Base-by-base conservation (phyloP, 2,888 invertebrate genomes). In the Metopia argyrocephala region DNA sequence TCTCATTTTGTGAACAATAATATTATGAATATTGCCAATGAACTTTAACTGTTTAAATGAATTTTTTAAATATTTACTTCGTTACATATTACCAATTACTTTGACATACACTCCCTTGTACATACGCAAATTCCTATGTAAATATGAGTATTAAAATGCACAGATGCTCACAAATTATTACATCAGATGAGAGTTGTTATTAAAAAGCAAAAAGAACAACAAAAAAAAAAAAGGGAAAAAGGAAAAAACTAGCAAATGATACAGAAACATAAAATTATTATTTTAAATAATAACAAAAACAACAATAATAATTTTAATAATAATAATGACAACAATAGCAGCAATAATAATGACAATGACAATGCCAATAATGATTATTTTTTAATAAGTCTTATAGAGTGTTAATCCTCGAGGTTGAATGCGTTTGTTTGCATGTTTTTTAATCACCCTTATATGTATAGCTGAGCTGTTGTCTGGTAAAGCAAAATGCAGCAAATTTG, bases 31-130 rank as follows among this genome's bases (percentile, higher is more conserved):
- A 38, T 38, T 12, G 4, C 18, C 23, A 65, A 31, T 65, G 28
- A 74, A 56, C 52, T 62, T 64, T 65, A 74, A 48, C 28, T 56
- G 62, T 52, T 56, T 46, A 64, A 38, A 56, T 73, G 20, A 73
- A 73, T 64, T 73, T 56, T 64, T 64, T 73, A 46, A 56, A 56
- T 56, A 56, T 56, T 46, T 54, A 56, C 9, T 15, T 9, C 31
- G 46, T 6, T 69, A 23, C 27, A 69, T 46, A 25, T 45, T 54
- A 38, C 15, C 38, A 38, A 38, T 38, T 38, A 15, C 15, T n/a
- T n/a, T n/a, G n/a, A 38, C 2, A 3, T 38, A 15, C 38, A 15
- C 12, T 6, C 15, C 9, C 38, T 12, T 2, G 1, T 38, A 0
- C 3, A 12, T 12, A 31, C 12, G 12, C 3, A 31, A 1, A 31